phyloP scores from a whole-genome alignment of 2,888 invertebrate genomes.

The Xylophagus ater region DNA sequence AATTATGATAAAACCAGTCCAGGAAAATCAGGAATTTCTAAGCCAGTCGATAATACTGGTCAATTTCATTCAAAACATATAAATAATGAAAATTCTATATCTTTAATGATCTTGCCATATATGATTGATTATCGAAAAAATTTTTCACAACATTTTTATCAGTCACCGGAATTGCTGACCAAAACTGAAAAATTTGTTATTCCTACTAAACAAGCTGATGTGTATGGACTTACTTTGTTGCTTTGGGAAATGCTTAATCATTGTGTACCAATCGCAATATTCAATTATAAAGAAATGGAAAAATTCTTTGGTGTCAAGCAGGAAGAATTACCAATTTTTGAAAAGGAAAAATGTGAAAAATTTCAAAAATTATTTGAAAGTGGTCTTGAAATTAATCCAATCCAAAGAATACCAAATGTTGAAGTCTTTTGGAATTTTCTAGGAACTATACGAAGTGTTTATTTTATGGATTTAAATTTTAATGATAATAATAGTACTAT shows the following conservation, averaged over 20 bases:
- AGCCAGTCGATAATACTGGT: constrained; percentile 1
- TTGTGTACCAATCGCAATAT: constrained; percentile 19
- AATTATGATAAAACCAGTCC: not conserved
- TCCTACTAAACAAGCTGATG: constrained; percentile 18
- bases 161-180: constrained; percentile 19
- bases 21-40: not conserved
- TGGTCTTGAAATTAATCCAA: constrained; percentile 14
- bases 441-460: constrained; percentile 6
- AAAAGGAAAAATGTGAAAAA: constrained; percentile 12
- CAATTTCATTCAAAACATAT: constrained; percentile 10
- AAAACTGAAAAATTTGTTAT: constrained; percentile 14
- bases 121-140: constrained; percentile 17
- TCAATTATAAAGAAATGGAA: constrained; percentile 17
- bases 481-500: no score
- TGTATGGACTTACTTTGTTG: constrained; percentile 18
- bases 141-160: constrained; percentile 18
- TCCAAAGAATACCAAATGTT: constrained; percentile 12
- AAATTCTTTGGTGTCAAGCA: constrained; percentile 13
- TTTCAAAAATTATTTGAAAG: constrained; percentile 14
- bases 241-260: constrained; percentile 21
- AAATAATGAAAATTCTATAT: no score
- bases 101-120: constrained; percentile 19
- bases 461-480: no score
- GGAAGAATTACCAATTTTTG: constrained; percentile 15
- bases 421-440: constrained; percentile 11